phyloP scores from a whole-genome alignment of 2,888 invertebrate species.

The Lacanobia oleracea region DNA sequence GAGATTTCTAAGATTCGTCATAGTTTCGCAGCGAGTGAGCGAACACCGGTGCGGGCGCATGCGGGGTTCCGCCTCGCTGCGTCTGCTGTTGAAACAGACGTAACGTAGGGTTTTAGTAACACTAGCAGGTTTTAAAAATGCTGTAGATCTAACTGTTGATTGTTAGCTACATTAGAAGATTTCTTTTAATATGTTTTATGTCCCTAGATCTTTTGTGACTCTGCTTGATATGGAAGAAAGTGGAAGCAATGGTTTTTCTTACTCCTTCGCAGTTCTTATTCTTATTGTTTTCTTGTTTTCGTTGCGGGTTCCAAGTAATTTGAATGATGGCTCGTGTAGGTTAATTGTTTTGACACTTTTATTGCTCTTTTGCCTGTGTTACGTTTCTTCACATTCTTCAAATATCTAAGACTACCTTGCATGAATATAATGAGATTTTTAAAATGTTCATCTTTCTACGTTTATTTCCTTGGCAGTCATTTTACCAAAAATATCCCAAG shows the following conservation, averaged over 20 bases:
- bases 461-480: too few relatives aligned
- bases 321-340: neutral
- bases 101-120: conserved; percentile 35
- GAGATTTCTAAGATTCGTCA: conserved; percentile 64
- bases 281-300: neutral
- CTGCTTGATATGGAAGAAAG: neutral
- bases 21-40: conserved; percentile 46
- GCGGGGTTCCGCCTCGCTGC: conserved; percentile 48
- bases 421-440: too few relatives aligned
- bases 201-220: neutral
- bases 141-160: neutral
- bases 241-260: neutral
- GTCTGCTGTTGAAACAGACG: conserved; percentile 34
- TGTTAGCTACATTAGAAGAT: neutral
- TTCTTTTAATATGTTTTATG: neutral
- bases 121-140: neutral
- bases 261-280: neutral
- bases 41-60: conserved; percentile 16
- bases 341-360: too few relatives aligned
- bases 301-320: neutral
- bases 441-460: too few relatives aligned
- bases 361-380: neutral
- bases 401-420: too few relatives aligned
- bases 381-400: neutral
- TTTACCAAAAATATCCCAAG: neutral